Evolutionary conservation across 1,140 invertebrate species (phyloP).

Genomic region (Dendrolimus punctatus): DNA sequence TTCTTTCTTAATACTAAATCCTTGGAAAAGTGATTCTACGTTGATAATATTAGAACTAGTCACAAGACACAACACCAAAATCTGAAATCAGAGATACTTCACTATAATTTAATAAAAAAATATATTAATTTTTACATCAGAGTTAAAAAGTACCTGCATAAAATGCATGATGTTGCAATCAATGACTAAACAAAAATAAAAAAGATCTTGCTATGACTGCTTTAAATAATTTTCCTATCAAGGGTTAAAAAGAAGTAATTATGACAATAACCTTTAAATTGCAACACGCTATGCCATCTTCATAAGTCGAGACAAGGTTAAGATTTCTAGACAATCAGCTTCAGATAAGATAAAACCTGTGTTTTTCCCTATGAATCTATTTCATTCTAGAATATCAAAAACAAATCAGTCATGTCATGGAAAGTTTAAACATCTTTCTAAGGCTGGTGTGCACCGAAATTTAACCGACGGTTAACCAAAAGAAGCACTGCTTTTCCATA

Average conservation of each 20-base stretch:
- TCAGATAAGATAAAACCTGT: too few relatives aligned
- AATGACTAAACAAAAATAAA: slow-evolving; percentile 9
- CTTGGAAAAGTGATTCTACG: slow-evolving; percentile 20
- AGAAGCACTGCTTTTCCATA: too few relatives aligned
- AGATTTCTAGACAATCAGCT: too few relatives aligned
- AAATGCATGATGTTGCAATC: slow-evolving; percentile 8
- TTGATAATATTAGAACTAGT: not conserved
- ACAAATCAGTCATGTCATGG: too few relatives aligned
- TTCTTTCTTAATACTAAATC: slow-evolving; percentile 28
- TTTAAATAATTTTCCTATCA: slow-evolving; percentile 7
- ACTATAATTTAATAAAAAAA: too few relatives aligned
- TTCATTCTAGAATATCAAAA: too few relatives aligned
- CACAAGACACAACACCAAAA: slow-evolving; percentile 9
- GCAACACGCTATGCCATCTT: slow-evolving; percentile 10
- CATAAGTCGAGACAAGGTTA: too few relatives aligned
- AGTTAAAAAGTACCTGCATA: slow-evolving; percentile 10
- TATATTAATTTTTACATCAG: slow-evolving; percentile 2
- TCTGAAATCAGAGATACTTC: slow-evolving; percentile 6
- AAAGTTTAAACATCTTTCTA: too few relatives aligned
- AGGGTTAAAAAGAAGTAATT: not conserved
- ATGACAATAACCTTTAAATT: slow-evolving; percentile 4
- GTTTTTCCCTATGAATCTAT: too few relatives aligned
- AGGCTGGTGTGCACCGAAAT: too few relatives aligned
- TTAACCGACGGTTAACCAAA: too few relatives aligned
- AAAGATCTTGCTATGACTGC: not conserved